These are phyloP conservation scores for Salvelinus alpinus DNA, from an alignment of 2,113 vertebrate genomes.

Conservation along the genomic window DNA sequence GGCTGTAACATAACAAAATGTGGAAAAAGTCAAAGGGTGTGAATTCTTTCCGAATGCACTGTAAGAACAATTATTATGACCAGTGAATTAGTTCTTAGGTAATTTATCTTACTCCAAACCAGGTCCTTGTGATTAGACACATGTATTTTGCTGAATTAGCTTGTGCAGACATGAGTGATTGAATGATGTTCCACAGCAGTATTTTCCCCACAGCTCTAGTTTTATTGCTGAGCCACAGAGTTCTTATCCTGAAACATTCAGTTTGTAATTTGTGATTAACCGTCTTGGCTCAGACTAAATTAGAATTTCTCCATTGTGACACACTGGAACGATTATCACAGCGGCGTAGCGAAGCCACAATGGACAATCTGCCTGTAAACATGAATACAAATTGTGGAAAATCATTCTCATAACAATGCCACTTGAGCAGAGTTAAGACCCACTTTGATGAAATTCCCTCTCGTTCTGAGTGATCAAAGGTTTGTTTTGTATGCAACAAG, in stretches of 20 bases:
- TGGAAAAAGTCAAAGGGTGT: too few relatives aligned
- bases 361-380: slow-evolving; percentile 50
- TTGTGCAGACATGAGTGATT: slow-evolving; percentile 23
- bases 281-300: slow-evolving; percentile 34
- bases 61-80: slow-evolving; percentile 24
- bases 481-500: neutral
- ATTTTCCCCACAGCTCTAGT: slow-evolving; percentile 19
- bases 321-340: slow-evolving; percentile 62
- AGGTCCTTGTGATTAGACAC: slow-evolving; percentile 35
- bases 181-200: slow-evolving; percentile 34
- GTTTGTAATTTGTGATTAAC: neutral
- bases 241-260: slow-evolving; percentile 41
- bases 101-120: slow-evolving; percentile 17
- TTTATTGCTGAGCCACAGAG: slow-evolving; percentile 44
- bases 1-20: too few relatives aligned
- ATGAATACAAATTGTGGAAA: slow-evolving; percentile 48
- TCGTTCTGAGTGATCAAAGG: slow-evolving; percentile 7
- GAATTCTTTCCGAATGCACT: too few relatives aligned
- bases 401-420: slow-evolving; percentile 10
- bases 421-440: neutral
- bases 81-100: slow-evolving; percentile 16
- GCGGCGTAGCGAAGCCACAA: slow-evolving; percentile 46
- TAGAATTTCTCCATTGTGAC: slow-evolving; percentile 51
- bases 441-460: neutral
- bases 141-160: slow-evolving; percentile 25